These are phyloP conservation scores for Temnothorax ravouxi DNA, from an alignment of 2,888 invertebrate species.

Conservation along the genomic window DNA sequence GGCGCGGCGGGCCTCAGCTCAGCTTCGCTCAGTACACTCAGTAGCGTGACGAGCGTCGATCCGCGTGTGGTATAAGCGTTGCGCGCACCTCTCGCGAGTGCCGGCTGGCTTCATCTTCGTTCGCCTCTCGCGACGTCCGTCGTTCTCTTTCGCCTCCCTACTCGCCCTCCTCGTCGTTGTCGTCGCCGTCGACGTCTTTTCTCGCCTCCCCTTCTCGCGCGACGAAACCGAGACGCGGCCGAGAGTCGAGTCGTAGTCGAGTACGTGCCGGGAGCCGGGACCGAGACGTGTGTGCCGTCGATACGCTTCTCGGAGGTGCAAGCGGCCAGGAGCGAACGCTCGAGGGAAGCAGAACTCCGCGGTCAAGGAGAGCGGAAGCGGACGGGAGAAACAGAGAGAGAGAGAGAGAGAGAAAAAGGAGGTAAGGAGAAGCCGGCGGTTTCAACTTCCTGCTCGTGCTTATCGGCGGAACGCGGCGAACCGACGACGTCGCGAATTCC, in stretches of 20 bases:
- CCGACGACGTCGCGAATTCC: conserved; percentile 28
- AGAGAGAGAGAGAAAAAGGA: conserved; percentile 17
- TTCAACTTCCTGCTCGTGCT: conserved; percentile 32
- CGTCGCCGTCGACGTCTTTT: background rate
- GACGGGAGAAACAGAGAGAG: conserved; percentile 38
- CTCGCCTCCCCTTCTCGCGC: conserved; percentile 5
- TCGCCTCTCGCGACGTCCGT: background rate
- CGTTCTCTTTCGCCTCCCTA: conserved; percentile 25
- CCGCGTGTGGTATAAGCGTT: conserved; percentile 37
- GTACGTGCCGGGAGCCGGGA: background rate
- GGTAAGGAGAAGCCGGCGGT: conserved; percentile 40
- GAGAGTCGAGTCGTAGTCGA: conserved; percentile 10
- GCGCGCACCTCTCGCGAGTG: conserved; percentile 19
- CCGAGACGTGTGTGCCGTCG: conserved; percentile 43
- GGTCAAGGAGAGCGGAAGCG: conserved; percentile 26
- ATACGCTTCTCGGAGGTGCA: conserved; percentile 32
- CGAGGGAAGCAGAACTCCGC: conserved; percentile 34
- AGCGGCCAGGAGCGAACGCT: conserved; percentile 36
- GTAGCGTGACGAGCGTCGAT: conserved; percentile 75
- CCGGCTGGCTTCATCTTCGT: background rate
- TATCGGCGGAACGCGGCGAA: conserved; percentile 54
- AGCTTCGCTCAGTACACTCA: conserved; percentile 31
- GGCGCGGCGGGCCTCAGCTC: conserved; percentile 36
- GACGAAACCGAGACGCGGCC: conserved; percentile 9
- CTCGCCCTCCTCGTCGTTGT: background rate